phyloP scores from a whole-genome alignment of 2,113 vertebrate species.

The Podocnemis expansa region DNA sequence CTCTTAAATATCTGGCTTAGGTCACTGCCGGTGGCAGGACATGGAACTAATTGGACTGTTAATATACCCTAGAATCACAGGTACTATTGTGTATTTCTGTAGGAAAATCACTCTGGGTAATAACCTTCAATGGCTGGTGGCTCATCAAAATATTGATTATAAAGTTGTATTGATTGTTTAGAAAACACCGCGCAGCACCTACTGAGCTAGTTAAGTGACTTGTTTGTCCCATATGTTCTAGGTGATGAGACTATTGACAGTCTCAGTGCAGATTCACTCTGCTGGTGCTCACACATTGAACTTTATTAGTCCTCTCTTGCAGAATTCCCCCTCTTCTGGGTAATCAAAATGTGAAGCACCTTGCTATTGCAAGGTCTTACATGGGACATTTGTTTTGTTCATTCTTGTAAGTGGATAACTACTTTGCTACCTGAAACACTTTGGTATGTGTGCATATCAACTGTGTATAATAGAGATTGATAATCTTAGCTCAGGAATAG shows the following conservation, averaged over 20 bases:
- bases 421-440: slow-evolving; percentile 61
- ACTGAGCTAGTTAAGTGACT: slow-evolving; percentile 69
- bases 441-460: neutral
- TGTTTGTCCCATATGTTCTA: slow-evolving; percentile 66
- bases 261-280: slow-evolving; percentile 52
- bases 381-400: slow-evolving; percentile 66
- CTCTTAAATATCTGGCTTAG: neutral
- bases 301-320: slow-evolving; percentile 63
- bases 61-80: neutral
- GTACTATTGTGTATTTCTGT: slow-evolving; percentile 4
- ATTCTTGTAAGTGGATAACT: slow-evolving; percentile 58
- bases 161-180: slow-evolving; percentile 78
- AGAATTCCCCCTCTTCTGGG: slow-evolving; percentile 53
- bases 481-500: slow-evolving; percentile 60
- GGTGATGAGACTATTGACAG: slow-evolving; percentile 73
- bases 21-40: neutral
- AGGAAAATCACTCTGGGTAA: slow-evolving; percentile 39
- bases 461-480: slow-evolving; percentile 52
- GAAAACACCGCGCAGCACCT: slow-evolving; percentile 66
- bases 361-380: slow-evolving; percentile 55
- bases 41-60: slow-evolving; percentile 13
- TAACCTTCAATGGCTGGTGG: slow-evolving; percentile 47
- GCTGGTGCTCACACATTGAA: slow-evolving; percentile 50
- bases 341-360: slow-evolving; percentile 39
- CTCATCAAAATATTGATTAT: slow-evolving; percentile 76